Evolutionary conservation across 2,797 vertebrate species (phyloP), one percentile per base, ranked within the genome.

Genomic region (Dromococcyx pavoninus): DNA sequence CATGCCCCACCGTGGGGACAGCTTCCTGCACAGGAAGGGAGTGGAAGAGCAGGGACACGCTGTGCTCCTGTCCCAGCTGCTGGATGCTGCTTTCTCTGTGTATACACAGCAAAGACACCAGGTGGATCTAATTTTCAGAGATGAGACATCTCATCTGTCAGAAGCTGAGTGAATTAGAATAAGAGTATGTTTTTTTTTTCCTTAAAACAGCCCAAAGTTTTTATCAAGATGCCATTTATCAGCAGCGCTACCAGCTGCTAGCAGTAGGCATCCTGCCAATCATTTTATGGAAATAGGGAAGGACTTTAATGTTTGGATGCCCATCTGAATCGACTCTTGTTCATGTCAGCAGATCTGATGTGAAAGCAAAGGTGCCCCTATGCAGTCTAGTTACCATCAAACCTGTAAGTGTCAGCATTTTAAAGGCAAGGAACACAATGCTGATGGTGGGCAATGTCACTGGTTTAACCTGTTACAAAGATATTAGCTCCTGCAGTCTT

Each of bases 321-420:
- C 96, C 95, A 93, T 94, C 95, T 96, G 93, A 95, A 97, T 95
- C 74, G 82, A 89, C 96, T 95, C 96, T 95, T 95, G 95, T 96
- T 94, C 97, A 88, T 82, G 97, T 98, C 97, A 97, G 97, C 98
- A 98, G 97, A 97, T 97, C 97, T 96, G 95, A 94, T 97, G 97
- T 96, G 96, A 97, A 95, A 97, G 95, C 97, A 95, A 98, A 98
- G 97, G 98, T 98, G 98, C 96, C 97, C 96, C 93, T 58, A 56
- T 22, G 77, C 89, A 78, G 96, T 71, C 96, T 80, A 90, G 93
- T 96, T 97, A 87, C 96, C 94, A 69, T 94, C 94, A 94, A 94
- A 96, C 67, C 87, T 61, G 48, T 89, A 28, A 92, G 86, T 90
- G 92, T 97, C 91, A 98, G 97, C 97, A 96, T 11, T 97, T 69